Conservation (phyloP, 2,888 invertebrate species). For the Hybos culiciformis region DNA sequence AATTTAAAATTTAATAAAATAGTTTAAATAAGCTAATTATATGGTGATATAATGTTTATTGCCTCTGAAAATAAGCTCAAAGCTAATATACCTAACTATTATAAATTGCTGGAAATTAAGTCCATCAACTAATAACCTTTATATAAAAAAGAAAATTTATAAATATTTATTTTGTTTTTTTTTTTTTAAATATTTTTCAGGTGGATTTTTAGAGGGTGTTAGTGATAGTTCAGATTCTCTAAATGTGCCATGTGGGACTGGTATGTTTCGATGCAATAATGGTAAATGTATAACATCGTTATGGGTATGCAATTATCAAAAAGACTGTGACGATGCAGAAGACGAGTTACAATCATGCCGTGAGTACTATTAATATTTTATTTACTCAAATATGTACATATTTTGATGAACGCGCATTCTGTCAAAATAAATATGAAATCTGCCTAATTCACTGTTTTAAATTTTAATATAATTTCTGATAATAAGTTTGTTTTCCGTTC, state of each 20-base stretch:
- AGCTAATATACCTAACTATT: too few relatives aligned
- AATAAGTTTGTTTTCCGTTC: neutral
- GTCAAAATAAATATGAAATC: neutral
- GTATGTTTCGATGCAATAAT: conserved; percentile 71
- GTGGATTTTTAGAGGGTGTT: conserved; percentile 10
- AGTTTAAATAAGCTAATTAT: too few relatives aligned
- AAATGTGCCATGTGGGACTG: conserved; percentile 47
- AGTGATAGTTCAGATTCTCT: conserved; percentile 21
- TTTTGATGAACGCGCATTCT: neutral
- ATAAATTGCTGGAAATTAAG: too few relatives aligned
- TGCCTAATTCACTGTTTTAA: neutral
- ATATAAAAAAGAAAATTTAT: neutral
- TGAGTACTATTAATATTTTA: conserved; percentile 43
- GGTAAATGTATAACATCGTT: conserved; percentile 75
- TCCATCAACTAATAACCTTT: too few relatives aligned
- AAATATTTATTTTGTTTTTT: neutral
- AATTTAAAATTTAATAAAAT: too few relatives aligned
- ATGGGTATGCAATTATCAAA: conserved; percentile 88
- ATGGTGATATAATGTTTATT: too few relatives aligned
- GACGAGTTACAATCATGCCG: conserved; percentile 84
- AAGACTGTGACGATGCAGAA: conserved; percentile 85
- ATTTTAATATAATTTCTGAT: too few relatives aligned
- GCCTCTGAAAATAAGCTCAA: too few relatives aligned
- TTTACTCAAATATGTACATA: neutral
- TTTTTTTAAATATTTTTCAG: conserved; percentile 4